These are phyloP conservation scores for Emydura subglobosa DNA, from an alignment of 2,113 vertebrate genomes.

Conservation along the genomic window DNA sequence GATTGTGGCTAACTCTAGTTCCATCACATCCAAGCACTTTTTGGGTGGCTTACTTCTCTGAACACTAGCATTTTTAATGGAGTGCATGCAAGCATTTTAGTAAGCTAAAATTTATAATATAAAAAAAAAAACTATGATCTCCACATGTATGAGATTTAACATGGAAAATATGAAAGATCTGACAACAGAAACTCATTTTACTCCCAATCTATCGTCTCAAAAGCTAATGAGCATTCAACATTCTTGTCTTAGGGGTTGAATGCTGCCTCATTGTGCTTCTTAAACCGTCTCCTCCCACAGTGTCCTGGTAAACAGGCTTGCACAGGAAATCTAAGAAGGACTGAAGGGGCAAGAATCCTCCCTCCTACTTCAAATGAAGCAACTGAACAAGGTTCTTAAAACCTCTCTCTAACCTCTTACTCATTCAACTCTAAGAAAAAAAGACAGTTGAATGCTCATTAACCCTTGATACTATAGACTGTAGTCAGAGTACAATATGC, in stretches of 20 bases:
- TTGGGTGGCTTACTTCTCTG: background rate
- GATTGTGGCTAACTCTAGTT: background rate
- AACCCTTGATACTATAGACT: background rate
- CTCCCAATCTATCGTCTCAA: rapidly evolving
- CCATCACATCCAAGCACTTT: background rate
- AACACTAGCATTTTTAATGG: background rate
- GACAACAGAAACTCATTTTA: rapidly evolving
- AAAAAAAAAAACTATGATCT: background rate
- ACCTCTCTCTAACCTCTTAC: background rate
- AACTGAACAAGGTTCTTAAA: background rate
- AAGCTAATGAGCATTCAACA: background rate
- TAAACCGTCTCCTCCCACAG: background rate
- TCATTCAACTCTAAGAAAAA: background rate
- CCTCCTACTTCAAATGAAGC: background rate
- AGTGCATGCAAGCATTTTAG: background rate
- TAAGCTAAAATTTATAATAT: background rate
- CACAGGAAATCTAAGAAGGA: background rate
- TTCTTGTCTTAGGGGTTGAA: background rate
- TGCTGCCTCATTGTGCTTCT: background rate
- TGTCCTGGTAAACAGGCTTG: background rate
- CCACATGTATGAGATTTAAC: background rate
- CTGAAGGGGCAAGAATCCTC: background rate
- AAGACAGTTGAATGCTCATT: background rate
- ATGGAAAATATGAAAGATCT: background rate
- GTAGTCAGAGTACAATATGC: background rate